Base-by-base conservation (phyloP, 2,888 invertebrate species). In the Heteropelma amictum region DNA sequence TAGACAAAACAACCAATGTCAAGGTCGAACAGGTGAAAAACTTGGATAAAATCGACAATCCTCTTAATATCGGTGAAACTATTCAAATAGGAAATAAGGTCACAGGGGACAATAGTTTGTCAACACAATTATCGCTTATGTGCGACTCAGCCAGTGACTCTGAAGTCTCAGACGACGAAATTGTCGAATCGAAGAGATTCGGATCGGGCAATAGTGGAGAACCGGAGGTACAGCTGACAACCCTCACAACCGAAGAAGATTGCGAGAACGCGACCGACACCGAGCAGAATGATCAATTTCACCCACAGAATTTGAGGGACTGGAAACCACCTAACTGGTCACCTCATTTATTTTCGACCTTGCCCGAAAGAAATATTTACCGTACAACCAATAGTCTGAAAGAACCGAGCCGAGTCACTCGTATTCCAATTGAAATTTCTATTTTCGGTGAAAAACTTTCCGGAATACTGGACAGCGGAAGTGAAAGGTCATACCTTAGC, bases 391-490 rank as follows among this genome's bases (percentile, higher is more conserved):
- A 53, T n/a, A 33, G 53, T 1, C 10, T 30, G n/a, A 12, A 17
- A 30, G 53, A 53, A 19, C 53, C 33, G 1, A 30, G 2, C 1
- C 10, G 23, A 30, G 53, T 19, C 3, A 53, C 10, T 1, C 23
- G 53, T 8, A 23, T 33, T 8, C 53, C 33, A 10, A 21, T 53
- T 5, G 53, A 53, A 33, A 53, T 53, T 7, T 28, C 12, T 12
- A 12, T 51, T 2, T 51, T 51, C 14, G 51, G 51, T 2, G 10
- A 51, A 12, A 26, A 8, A 12, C 14, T 51, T 8, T 14, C 28
- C 28, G 51, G 51, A 17, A 51, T 51, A 6, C 51, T 51, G 3
- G 51, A 51, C 51, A 51, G 51, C n/a, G 51, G 30, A 12, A 51
- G 51, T 14, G 51, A 28, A 28, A 51, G 51, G 8, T 51, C 51